Conservation (phyloP, 2,113 vertebrate genomes). For the Rhadina sibilatrix region DNA sequence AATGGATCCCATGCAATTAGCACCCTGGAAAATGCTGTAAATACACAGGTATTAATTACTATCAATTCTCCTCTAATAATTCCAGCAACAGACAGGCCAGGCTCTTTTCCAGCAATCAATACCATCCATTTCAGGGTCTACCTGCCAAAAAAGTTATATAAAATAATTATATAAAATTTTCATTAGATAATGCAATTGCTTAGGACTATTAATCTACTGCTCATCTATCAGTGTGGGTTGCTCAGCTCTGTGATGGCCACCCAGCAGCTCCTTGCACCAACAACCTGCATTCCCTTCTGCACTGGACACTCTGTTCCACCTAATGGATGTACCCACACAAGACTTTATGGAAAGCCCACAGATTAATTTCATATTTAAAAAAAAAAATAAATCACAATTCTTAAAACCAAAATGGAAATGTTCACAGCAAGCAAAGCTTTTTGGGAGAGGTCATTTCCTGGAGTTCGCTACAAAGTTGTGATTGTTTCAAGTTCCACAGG, state of each 20-base stretch:
- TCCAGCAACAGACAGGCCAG: conserved; percentile 51
- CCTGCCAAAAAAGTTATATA: conserved; percentile 72
- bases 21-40: conserved; percentile 51
- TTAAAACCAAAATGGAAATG: background rate
- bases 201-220: conserved; percentile 64
- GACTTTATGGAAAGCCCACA: background rate
- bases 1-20: conserved; percentile 40
- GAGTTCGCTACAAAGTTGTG: background rate
- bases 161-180: conserved; percentile 71
- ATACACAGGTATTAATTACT: conserved; percentile 72
- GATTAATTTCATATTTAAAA: background rate
- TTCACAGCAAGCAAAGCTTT: background rate
- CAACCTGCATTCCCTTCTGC: background rate
- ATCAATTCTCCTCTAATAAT: conserved; percentile 55
- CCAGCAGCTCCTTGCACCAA: background rate
- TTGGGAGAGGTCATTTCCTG: background rate
- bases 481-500: background rate
- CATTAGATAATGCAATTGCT: conserved; percentile 69
- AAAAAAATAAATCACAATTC: background rate
- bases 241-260: background rate
- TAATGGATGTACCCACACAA: background rate
- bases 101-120: conserved; percentile 67
- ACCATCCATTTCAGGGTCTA: conserved; percentile 34
- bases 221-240: conserved; percentile 28
- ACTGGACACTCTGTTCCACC: background rate